Conservation (phyloP, 2,797 vertebrate genomes). For the Falco columbarius region DNA sequence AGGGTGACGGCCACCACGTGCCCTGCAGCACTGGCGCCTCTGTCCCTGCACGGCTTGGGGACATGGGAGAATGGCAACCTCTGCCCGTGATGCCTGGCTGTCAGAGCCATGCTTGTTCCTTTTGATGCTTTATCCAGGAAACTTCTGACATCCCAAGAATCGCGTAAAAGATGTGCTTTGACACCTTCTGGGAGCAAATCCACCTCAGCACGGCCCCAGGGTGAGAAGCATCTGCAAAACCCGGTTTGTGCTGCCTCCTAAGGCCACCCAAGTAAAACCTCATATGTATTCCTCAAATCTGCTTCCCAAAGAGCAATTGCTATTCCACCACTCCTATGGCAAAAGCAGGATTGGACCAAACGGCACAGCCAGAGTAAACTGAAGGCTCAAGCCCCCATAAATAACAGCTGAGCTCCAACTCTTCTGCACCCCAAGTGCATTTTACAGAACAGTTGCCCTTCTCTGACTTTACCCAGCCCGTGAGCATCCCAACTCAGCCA, state of each 20-base stretch:
- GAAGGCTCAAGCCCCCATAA: background rate
- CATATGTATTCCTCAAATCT: background rate
- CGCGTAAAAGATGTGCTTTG: background rate
- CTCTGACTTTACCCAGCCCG: background rate
- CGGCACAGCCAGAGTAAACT: background rate
- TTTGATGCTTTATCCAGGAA: background rate
- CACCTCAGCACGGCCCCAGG: background rate
- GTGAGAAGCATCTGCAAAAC: background rate
- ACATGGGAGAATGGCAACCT: background rate
- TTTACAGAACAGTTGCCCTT: rapidly evolving
- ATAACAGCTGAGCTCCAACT: background rate
- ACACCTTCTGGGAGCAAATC: background rate
- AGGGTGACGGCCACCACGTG: background rate
- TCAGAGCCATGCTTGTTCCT: background rate
- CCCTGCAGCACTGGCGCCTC: rapidly evolving
- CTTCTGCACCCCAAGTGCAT: background rate
- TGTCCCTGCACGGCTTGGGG: background rate
- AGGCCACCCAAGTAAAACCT: background rate
- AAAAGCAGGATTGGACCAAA: background rate
- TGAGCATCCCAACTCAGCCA: background rate
- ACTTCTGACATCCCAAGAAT: background rate
- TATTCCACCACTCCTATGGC: background rate
- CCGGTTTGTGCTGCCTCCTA: background rate
- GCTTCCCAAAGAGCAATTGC: background rate
- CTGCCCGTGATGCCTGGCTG: background rate